Conservation (phyloP, 2,797 vertebrate genomes). For the Merluccius polli region DNA sequence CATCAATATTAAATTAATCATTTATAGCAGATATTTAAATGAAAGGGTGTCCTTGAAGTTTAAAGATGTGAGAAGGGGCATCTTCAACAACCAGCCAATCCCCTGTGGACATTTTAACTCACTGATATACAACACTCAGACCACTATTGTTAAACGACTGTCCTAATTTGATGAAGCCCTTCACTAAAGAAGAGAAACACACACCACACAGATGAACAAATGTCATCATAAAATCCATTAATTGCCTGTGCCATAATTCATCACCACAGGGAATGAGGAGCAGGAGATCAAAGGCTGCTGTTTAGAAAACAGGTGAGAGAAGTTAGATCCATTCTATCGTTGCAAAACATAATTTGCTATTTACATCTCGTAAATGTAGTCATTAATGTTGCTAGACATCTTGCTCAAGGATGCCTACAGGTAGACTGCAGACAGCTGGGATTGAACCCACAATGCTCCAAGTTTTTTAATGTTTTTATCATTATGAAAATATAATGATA, state of each 20-base stretch:
- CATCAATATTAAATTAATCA: constrained; percentile 77
- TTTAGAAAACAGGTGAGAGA: constrained; percentile 9
- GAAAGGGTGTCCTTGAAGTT: constrained; percentile 74
- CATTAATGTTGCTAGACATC: no score
- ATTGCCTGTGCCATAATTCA: constrained; percentile 38
- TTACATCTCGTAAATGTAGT: no score
- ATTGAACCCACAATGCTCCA: not conserved
- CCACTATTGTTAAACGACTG: constrained; percentile 53
- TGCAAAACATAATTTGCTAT: no score
- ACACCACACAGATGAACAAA: constrained; percentile 36
- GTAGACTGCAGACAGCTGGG: not conserved
- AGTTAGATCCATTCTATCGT: constrained; percentile 6
- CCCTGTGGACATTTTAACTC: constrained; percentile 66
- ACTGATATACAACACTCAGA: constrained; percentile 53
- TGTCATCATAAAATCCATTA: constrained; percentile 39
- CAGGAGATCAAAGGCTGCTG: not conserved
- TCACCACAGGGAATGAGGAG: constrained; percentile 16
- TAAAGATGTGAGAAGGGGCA: constrained; percentile 57
- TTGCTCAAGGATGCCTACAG: no score
- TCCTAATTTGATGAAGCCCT: constrained; percentile 52
- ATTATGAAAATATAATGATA: not conserved
- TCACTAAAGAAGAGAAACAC: constrained; percentile 38
- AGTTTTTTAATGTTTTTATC: not conserved
- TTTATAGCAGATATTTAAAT: constrained; percentile 77
- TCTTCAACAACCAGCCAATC: constrained; percentile 57